Evolutionary conservation across 1,140 invertebrate species (phyloP).

Genomic region (Camponotus pennsylvanicus): DNA sequence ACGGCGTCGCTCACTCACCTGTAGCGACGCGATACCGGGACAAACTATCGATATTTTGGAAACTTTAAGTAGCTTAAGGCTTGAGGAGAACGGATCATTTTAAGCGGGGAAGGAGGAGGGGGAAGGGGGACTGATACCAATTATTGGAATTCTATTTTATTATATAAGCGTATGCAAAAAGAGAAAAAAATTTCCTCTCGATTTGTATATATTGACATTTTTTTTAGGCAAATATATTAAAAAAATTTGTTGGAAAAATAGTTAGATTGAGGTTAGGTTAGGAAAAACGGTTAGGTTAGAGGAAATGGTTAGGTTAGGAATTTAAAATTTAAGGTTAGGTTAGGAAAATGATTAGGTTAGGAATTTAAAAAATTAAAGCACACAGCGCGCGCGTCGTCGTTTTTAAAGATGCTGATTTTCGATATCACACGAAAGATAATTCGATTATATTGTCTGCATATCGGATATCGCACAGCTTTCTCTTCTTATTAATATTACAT

Average conservation of each 20-base stretch:
- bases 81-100: constrained; percentile 8
- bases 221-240: background rate
- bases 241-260: background rate
- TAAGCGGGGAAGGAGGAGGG: background rate
- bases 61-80: constrained; percentile 49
- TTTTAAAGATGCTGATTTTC: background rate
- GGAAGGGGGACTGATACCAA: background rate
- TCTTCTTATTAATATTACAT: background rate
- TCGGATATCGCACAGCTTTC: background rate
- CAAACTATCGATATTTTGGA: constrained; percentile 55
- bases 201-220: background rate
- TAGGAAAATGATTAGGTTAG: background rate
- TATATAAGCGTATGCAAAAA: background rate
- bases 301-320: no score
- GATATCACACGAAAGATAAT: background rate
- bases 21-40: constrained; percentile 34
- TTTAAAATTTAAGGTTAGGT: no score
- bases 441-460: background rate
- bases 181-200: background rate
- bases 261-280: background rate
- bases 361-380: background rate
- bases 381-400: background rate
- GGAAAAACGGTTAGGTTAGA: no score
- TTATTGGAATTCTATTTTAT: background rate
- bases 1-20: constrained; percentile 47